Evolutionary conservation across 23 tunicate species (phyloP), one percentile per base, ranked within the genome.

Genomic region (Phallusia fumigata): DNA sequence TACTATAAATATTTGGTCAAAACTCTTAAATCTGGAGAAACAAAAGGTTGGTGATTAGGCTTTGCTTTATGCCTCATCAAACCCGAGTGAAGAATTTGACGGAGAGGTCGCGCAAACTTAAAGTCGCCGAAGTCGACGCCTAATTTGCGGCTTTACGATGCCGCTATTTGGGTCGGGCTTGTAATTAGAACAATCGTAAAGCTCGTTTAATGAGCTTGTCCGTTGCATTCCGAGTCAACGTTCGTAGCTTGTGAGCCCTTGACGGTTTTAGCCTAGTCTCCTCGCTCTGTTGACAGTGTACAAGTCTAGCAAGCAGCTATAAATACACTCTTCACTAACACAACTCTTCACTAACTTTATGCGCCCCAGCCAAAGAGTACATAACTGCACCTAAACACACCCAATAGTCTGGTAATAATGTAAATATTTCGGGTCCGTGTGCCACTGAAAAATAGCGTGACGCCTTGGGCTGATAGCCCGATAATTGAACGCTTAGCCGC

Each of bases 161-260:
- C 8, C 47, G 10, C 15, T 21, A 58, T 58, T 58, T 58, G 69
- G 69, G 69, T 58, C 69, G 69, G 5, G 69, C 69, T 58, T 11
- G 69, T 58, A 58, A 58, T 58, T 58, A 58, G 69, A 22, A 58
- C 69, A 24, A 58, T 58, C 69, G 69, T 58, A 58, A 58, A 58
- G 69, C 26, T 24, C 13, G 28, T 24, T 58, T 21, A 58, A 58
- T 24, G 69, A 58, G 28, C 69, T 40, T 40, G 47, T 11, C 69
- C 69, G 69, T 13, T 6, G 13, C 69, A 58, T 58, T 58, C 69
- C 69, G 16, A 58, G 28, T 13, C 28, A 58, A 21, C 69, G 15
- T 58, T 22, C 69, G 5, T 58, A 11, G 15, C 13, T 58, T 24
- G 69, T 21, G 13, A 22, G 16, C 69, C 26, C 69, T 58, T 58